Base-by-base conservation (phyloP, 2,888 invertebrate species). In the Agrypnus murinus region DNA sequence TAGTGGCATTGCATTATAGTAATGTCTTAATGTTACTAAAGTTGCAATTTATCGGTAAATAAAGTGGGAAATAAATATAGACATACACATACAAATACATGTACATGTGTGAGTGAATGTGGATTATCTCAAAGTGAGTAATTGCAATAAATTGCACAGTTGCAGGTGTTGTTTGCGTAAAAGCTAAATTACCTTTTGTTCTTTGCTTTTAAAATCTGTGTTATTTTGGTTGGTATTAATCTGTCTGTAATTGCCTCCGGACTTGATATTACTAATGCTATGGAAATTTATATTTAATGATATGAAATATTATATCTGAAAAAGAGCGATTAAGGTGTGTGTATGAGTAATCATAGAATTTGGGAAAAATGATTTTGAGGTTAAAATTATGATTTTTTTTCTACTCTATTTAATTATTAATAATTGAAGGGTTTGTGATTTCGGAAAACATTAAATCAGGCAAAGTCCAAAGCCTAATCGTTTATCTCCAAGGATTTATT, bases 211-310 rank as follows among this genome's bases (percentile, higher is more conserved):
- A 55, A 55, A 48, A 32, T 6, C 14, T 55, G 15, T 19, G 34
- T 32, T 53, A 12, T 19, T 32, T 34, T 8, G 34, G 15, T 34
- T 34, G 12, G 34, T 10, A 55, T 34, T 46, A 62, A 62, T 10
- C n/a, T n/a, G n/a, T 62, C 19, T 19, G 0, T 10, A 15, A 43
- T 45, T 58, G 58, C 25, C 46, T 10, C 34, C 15, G 17, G 62
- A n/a, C 17, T n/a, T n/a, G n/a, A n/a, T n/a, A 15, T 38, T 17
- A 12, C 31, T 46, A 40, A 40, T 45, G 32, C 43, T 43, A 60
- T 32, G 32, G 46, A 60, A 45, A 62, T 62, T 38, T 36, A 15
- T 19, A 48, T 62, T 62, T 62, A 48, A 62, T 62, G 62, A 36
- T 34, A 7, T 14, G 25, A 46, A 43, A 62, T 46, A 10, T 46